phyloP scores from a whole-genome alignment of 2,113 vertebrate species.

The Microtus montanus region DNA sequence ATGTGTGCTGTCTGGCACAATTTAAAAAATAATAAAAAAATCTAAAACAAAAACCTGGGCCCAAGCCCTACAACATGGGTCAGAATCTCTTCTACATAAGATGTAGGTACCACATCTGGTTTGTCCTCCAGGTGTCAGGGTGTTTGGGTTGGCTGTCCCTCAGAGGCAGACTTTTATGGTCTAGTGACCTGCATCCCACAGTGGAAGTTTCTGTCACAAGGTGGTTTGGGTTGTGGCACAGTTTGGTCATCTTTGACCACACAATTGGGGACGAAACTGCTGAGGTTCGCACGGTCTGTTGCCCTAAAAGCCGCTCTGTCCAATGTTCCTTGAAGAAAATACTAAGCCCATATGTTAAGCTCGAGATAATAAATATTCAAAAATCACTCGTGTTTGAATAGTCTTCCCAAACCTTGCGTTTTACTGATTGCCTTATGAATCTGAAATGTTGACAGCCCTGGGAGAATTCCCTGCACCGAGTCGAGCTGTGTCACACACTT shows the following conservation, averaged over 20 bases:
- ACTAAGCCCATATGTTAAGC: background rate
- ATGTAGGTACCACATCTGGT: background rate
- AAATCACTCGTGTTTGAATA: background rate
- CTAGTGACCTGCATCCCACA: accelerated
- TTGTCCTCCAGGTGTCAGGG: background rate
- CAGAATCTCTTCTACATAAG: background rate
- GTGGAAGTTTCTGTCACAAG: accelerated
- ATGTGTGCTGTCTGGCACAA: too few species aligned
- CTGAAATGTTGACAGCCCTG: background rate
- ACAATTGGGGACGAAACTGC: accelerated
- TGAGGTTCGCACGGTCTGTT: background rate
- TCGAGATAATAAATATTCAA: background rate
- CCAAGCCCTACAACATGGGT: background rate
- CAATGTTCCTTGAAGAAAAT: background rate
- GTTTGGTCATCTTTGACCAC: background rate
- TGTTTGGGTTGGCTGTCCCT: background rate
- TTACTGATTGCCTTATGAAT: background rate
- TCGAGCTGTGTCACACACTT: background rate
- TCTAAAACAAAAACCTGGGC: background rate
- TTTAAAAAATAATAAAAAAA: too few species aligned
- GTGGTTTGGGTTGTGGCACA: accelerated
- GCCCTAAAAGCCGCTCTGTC: background rate
- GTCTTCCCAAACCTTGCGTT: background rate
- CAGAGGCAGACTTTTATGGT: background rate
- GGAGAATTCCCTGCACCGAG: background rate